Evolutionary conservation across 2,797 vertebrate species (phyloP), one percentile per base, ranked within the genome.

Genomic region (Gobionotothen gibberifrons): DNA sequence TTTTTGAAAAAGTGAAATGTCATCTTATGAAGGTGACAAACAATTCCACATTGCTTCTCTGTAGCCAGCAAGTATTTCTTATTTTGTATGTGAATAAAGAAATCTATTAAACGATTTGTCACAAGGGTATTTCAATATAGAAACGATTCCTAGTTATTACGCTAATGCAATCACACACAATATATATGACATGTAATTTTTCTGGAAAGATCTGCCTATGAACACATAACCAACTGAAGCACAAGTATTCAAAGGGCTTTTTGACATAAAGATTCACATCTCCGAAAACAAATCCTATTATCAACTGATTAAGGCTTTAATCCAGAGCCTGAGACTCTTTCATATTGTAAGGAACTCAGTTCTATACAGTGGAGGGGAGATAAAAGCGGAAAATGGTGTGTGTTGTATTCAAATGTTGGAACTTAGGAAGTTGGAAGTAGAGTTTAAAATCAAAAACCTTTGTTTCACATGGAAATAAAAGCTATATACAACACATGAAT

Each of bases 221-320:
- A 55, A 83, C 57, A 76, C 49, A 65, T 40, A 55, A 77, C 26
- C 2, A 8, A 49, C 17, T 36, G 43, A 64, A 78, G 69, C 42
- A 12, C 7, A 75, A 65, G 57, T 77, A 82, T 62, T 76, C 72
- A 74, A 46, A 76, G 29, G 68, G 46, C 66, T 77, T 86, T 91
- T 85, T 85, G 81, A 90, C 76, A 79, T 76, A 90, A 88, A 88
- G 74, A 87, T 79, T 74, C 74, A 78, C 65, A 67, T 82, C 79
- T 81, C 69, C 62, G 52, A 70, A 72, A 83, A 47, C 43, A 79
- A 90, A 92, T 88, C 89, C 87, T 89, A 84, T 89, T 89, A 89
- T 78, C 26, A 64, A 58, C 60, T 53, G 42, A 72, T 84, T 76
- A 72, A 81, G 60, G 68, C 63, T 79, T 76, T 85, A 87, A 90